Evolutionary conservation across 2,888 invertebrate species (phyloP).

Genomic region (Pachymerium ferrugineum): DNA sequence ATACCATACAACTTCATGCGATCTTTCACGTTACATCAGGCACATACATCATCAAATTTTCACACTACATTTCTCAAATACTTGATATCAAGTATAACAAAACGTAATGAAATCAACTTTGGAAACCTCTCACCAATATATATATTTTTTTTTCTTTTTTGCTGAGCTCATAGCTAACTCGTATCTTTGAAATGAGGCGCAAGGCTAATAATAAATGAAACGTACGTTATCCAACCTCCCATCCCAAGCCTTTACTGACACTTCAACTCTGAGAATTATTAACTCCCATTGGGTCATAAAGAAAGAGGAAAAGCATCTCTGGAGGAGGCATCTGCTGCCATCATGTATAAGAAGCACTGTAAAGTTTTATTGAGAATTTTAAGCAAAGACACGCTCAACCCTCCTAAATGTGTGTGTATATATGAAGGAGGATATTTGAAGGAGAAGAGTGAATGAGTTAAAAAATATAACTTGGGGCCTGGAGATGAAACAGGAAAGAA

Average conservation of each 20-base stretch:
- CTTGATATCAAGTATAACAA: not conserved
- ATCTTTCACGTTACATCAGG: not conserved
- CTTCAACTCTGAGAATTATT: not conserved
- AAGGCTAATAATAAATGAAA: slow-evolving; percentile 13
- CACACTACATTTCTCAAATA: slow-evolving; percentile 1
- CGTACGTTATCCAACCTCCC: not conserved
- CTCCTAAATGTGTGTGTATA: not conserved
- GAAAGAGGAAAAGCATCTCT: not conserved
- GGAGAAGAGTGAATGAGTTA: not conserved
- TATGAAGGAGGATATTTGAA: not conserved
- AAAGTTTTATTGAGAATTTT: slow-evolving; percentile 13
- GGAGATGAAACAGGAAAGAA: no score
- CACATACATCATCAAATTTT: slow-evolving; percentile 14
- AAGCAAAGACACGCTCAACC: not conserved
- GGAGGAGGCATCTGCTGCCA: slow-evolving; percentile 13
- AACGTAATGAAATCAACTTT: no score
- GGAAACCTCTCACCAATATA: no score
- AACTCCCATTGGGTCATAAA: slow-evolving; percentile 13
- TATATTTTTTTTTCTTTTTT: not conserved
- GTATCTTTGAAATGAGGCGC: not conserved
- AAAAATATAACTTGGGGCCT: not conserved
- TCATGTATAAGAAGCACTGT: slow-evolving; percentile 8
- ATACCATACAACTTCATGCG: not conserved
- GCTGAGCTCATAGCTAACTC: not conserved
- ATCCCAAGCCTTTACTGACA: slow-evolving; percentile 1